Base-by-base conservation (phyloP, 2,888 invertebrate genomes). In the Poecilus cupreus region DNA sequence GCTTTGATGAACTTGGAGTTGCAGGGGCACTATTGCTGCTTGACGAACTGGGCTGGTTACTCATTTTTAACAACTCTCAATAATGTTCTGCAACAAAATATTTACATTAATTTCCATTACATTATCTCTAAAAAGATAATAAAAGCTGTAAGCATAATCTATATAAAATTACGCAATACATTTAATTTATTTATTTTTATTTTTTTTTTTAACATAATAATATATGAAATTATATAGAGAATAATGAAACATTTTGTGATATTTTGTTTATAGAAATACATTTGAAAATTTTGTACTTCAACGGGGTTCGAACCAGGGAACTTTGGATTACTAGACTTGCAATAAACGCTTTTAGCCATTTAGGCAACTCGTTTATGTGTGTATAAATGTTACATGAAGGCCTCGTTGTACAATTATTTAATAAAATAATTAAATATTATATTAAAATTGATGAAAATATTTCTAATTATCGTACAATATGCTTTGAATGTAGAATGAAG, bases 221-320 rank as follows among this genome's bases (percentile, higher is more conserved):
- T 51, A 18, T 70, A 39, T 70, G 4, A 24, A 10, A 70, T 37
- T 18, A 32, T 70, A 11, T 37, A 70, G 16, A 39, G 11, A 37
- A 18, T 20, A 49, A 49, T 18, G 8, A 2, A 43, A 49, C 49
- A 16, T 13, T 26, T 16, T 10, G 11, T 20, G 11, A 16, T 13
- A n/a, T 16, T 10, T 32, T 20, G 11, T 64, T 64, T 11, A 64
- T 11, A 26, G 60, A 68, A 32, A 54, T 11, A 32, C 37, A 64
- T 10, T 32, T 64, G 26, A 72, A 24, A 46, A 46, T 43, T 72
- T 72, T 13, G 8, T 13, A 46, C 10, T 8, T 46, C 1, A 20
- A 54, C 11, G 78, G 78, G 78, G 49, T 64, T 60, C 49, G 78
- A 78, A 78, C 78, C 49, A 26, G 22, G 11, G 26, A 68, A 10